Evolutionary conservation across 2,113 vertebrate genomes (phyloP), one percentile per base, ranked within the genome.

Genomic region (Atrichornis clamosus): DNA sequence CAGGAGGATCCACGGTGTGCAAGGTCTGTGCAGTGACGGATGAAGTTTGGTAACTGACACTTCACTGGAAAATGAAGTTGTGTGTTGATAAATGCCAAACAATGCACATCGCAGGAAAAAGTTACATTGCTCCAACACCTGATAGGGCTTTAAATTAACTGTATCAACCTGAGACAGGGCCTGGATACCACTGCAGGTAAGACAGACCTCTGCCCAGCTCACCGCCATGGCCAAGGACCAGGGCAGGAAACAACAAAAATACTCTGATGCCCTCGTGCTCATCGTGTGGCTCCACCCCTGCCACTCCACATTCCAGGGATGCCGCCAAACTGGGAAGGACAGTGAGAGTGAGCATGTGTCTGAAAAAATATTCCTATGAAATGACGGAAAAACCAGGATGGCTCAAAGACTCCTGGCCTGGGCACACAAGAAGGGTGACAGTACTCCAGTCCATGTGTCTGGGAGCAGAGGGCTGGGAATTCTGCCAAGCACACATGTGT

Each of bases 271-370:
- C 32, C 59, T 78, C 4, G 0, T 3, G n/a, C 42, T 32, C 2
- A 1, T 11, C 60, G 24, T 2, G 1, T 1, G 17, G 46, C 60
- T 70, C 26, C 23, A n/a, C 11, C 5, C 0, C 1, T 2, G 37
- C 11, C 35, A 27, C 41, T 28, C 26, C 65, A 23, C 7, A 24
- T 62, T 46, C n/a, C 70, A 18, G 30, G 28, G 76, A 49, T 19
- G 14, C 15, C n/a, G 44, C 35, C 35, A 39, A 55, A 33, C 32
- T 13, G 50, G 52, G 50, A 42, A 70, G 39, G 62, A 24, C 33
- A 60, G 30, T 10, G 7, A 39, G 33, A 65, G 64, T 2, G 37
- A 80, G 37, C 5, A 6, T 0, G 15, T 6, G 58, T 28, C 88
- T 30, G 52, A 35, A 26, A 53, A 58, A 59, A 39, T 3, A 27